These are phyloP conservation scores for Graphium colonna DNA, from an alignment of 2,888 invertebrate genomes.

Conservation along the genomic window DNA sequence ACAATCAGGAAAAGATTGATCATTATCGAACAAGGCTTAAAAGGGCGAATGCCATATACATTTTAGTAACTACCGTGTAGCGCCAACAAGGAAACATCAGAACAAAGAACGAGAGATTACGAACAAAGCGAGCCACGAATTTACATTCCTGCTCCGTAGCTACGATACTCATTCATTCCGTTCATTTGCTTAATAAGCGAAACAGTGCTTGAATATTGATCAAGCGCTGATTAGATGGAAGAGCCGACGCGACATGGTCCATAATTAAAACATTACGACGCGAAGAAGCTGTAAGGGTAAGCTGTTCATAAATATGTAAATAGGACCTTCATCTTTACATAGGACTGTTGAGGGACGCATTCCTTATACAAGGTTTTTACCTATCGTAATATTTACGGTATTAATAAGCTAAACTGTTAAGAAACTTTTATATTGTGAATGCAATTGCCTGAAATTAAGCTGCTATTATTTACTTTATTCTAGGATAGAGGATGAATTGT, in stretches of 20 bases:
- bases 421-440: too few relatives aligned
- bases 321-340: slow-evolving; percentile 4
- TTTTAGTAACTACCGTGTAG: too few relatives aligned
- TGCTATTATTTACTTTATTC: too few relatives aligned
- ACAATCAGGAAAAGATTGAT: too few relatives aligned
- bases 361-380: too few relatives aligned
- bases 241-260: background rate
- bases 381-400: too few relatives aligned
- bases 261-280: slow-evolving; percentile 14
- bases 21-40: too few relatives aligned
- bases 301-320: slow-evolving; percentile 15
- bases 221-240: slow-evolving; percentile 6
- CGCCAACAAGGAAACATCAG: background rate
- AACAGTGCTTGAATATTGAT: slow-evolving; percentile 16
- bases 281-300: slow-evolving; percentile 1
- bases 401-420: too few relatives aligned
- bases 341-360: background rate
- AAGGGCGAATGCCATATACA: too few relatives aligned
- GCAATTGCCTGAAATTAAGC: too few relatives aligned
- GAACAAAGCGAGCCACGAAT: slow-evolving; percentile 11
- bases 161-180: slow-evolving; percentile 13
- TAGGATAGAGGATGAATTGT: too few relatives aligned
- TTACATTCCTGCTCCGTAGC: slow-evolving; percentile 17
- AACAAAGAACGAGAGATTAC: slow-evolving; percentile 2
- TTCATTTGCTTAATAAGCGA: slow-evolving; percentile 11